phyloP scores from a whole-genome alignment of 2,888 invertebrate genomes.

The Orthosia gothica region DNA sequence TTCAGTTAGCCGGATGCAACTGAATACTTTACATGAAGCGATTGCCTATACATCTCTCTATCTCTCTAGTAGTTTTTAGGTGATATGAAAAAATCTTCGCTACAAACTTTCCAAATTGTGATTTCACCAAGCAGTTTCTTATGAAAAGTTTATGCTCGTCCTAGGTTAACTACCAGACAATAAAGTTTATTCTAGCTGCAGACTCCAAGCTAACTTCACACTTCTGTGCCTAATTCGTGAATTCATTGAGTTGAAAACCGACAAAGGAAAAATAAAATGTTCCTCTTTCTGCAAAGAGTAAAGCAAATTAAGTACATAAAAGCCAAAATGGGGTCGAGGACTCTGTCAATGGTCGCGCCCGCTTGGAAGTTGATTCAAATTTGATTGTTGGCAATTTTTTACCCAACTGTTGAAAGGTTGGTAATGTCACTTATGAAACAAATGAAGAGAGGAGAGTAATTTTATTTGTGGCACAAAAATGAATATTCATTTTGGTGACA shows the following conservation, averaged over 20 bases:
- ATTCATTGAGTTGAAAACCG: constrained; percentile 78
- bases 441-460: constrained; percentile 28
- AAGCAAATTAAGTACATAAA: constrained; percentile 87
- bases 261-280: constrained; percentile 81
- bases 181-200: constrained; percentile 8
- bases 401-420: constrained; percentile 22
- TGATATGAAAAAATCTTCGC: no score
- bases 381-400: constrained; percentile 67
- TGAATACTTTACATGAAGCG: no score
- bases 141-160: not conserved
- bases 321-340: constrained; percentile 84
- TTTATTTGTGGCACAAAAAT: constrained; percentile 16
- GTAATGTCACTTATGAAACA: constrained; percentile 32
- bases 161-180: not conserved
- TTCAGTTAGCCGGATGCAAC: no score
- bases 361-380: constrained; percentile 68
- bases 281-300: constrained; percentile 79
- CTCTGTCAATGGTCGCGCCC: constrained; percentile 79
- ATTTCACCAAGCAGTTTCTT: not conserved
- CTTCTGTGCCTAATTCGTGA: constrained; percentile 67
- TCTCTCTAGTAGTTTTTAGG: no score
- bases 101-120: no score
- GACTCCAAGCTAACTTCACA: constrained; percentile 8
- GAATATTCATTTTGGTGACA: constrained; percentile 32
- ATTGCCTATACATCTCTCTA: no score